Evolutionary conservation across 2,888 invertebrate genomes (phyloP).

Genomic region (Drosophila pullipes): DNA sequence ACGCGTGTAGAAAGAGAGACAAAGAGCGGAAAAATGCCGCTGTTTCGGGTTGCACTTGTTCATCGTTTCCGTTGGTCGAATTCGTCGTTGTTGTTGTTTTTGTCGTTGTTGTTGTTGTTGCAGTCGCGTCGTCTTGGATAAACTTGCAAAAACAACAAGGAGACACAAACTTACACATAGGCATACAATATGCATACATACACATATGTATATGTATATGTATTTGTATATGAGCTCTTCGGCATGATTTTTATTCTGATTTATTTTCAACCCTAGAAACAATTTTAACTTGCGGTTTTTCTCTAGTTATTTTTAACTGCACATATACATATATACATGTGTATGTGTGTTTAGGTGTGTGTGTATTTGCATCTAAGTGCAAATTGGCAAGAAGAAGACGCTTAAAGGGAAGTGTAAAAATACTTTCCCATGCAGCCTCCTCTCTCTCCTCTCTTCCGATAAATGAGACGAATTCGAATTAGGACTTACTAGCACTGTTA

Average conservation of each 20-base stretch:
- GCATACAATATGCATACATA: constrained; percentile 4
- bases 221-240: constrained; percentile 9
- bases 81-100: constrained; percentile 1
- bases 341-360: constrained; percentile 1
- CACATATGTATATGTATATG: not conserved
- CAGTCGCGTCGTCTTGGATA: constrained; percentile 51
- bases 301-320: constrained; percentile 69
- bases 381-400: constrained; percentile 56
- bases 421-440: constrained; percentile 54
- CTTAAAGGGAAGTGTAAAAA: constrained; percentile 70
- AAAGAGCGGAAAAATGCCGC: constrained; percentile 38
- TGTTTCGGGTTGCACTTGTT: constrained; percentile 68
- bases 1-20: not conserved
- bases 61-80: constrained; percentile 59
- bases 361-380: constrained; percentile 61
- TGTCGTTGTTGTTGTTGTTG: constrained; percentile 2
- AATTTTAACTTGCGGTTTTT: constrained; percentile 68
- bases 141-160: constrained; percentile 56
- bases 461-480: constrained; percentile 1
- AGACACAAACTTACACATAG: constrained; percentile 23
- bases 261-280: constrained; percentile 80
- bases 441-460: not conserved
- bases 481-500: constrained; percentile 26
- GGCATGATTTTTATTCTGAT: constrained; percentile 48
- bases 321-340: constrained; percentile 2